Evolutionary conservation across 64 coral and sea anemone genomes (phyloP), one percentile per base, ranked within the genome.

Genomic region (Pachyseris speciosa): DNA sequence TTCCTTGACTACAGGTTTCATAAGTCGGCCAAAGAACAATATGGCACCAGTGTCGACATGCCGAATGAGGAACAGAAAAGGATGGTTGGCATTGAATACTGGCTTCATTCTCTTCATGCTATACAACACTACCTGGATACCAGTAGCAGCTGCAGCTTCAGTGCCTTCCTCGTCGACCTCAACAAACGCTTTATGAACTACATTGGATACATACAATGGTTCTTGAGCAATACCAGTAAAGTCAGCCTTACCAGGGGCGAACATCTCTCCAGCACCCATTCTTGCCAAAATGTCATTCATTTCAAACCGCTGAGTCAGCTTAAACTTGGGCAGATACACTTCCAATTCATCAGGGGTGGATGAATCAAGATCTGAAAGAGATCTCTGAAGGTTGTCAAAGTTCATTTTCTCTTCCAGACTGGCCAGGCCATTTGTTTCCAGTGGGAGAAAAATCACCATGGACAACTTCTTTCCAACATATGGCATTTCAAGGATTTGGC

Each of bases 131-230:
- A n/a, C n/a, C n/a, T n/a, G n/a, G 42, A 92, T 39, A 8, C 41
- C 89, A 42, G 94, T 96, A 28, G 88, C 88, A 17, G 72, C 94
- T 1, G 94, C 88, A 36, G 94, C 88, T 31, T 91, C 89, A 17
- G 94, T 96, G 1, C 94, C 89, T 84, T 96, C 89, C 59, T 92
- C 89, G 65, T 96, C 87, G 15, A 92, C 94, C 44, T 92, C 94
- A 16, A 92, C 75, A 91, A 96, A 92, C 1, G 89, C 89, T 60
- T 92, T 91, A 60, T 96, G 89, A 4, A 92, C 87, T 36, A 92
- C 90, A 30, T 89, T 44, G 7, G 94, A 96, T 9, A 96, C 89
- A 72, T 22, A 84, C 76, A 96, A 59, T 24, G 80, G 67, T 0
- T 52, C 78, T 68, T 16, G 16, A 10, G 52, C 58, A 37, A 96